Evolutionary conservation across 2,113 vertebrate genomes (phyloP), one percentile per base, ranked within the genome.

Genomic region (Anolis sagrei): DNA sequence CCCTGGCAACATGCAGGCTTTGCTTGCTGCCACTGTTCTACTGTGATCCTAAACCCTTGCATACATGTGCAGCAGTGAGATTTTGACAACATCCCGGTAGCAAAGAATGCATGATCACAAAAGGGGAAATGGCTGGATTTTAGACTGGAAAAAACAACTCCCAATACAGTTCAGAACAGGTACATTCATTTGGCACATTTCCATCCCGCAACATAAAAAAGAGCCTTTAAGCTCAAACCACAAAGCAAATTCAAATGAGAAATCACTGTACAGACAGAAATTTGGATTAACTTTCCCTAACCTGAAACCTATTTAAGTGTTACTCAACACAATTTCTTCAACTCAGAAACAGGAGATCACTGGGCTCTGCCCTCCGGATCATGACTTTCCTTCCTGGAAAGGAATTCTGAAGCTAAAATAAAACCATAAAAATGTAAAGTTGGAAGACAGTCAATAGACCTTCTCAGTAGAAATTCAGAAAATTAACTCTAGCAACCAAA

Each of bases 1-100:
- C 27, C 58, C 11, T 79, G 66, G 49, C 86, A 85, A 78, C 78
- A 82, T 85, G 82, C 66, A 86, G 87, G 6, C 0, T 86, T 51
- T 0, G 0, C n/a, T 4, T 76, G 0, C 21, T 49, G 9, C 58
- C 29, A 13, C 16, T 51, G 1, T 29, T 74, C 49, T n/a, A 18
- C 11, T 75, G 18, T 75, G 51, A 83, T 16, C 27, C 27, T 62
- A 18, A 3, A 21, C 29, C 44, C 36, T 23, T 75, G 54, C 36
- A 48, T 13, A 48, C 61, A n/a, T 13, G 29, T 7, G 2, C n/a
- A 29, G 32, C 25, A 74, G 1, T 61, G 49, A 36, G 34, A 21
- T 29, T n/a, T 39, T 61, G 14, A n/a, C 32, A 66, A 70, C 32
- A 10, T 49, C 64, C 51, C 10, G 1, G 10, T 14, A 51, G 39